These are phyloP conservation scores for Ranitomeya variabilis DNA, from an alignment of 2,113 vertebrate species.

Conservation along the genomic window DNA sequence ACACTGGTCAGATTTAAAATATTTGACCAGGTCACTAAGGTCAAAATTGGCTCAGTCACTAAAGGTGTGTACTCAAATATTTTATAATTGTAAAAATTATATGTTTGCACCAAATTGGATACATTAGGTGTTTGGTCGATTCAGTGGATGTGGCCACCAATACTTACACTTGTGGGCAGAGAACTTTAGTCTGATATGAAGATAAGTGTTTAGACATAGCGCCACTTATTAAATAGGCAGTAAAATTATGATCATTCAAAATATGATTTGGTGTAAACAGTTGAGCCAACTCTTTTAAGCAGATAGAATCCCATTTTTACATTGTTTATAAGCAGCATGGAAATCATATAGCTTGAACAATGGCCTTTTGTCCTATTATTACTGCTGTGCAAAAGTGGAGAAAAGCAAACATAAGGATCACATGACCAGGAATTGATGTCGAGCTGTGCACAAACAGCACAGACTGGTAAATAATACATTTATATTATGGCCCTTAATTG, in stretches of 20 bases:
- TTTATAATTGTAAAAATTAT: too few species aligned
- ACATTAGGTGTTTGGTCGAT: too few species aligned
- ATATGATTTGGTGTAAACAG: neutral
- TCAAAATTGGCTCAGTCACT: too few species aligned
- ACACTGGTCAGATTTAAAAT: too few species aligned
- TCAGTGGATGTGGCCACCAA: too few species aligned
- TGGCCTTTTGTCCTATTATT: slow-evolving; percentile 1
- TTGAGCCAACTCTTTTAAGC: neutral
- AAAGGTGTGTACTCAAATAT: too few species aligned
- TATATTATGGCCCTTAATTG: slow-evolving; percentile 29
- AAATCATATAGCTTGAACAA: slow-evolving; percentile 27
- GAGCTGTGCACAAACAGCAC: slow-evolving; percentile 1
- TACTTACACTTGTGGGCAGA: too few species aligned
- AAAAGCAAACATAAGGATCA: slow-evolving; percentile 18
- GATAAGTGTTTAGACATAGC: neutral
- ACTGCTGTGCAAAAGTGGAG: neutral
- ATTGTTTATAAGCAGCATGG: neutral
- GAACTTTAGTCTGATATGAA: too few species aligned
- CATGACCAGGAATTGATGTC: neutral
- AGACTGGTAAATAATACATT: slow-evolving; percentile 21
- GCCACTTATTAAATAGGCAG: neutral
- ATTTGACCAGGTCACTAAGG: too few species aligned
- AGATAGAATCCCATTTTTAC: neutral
- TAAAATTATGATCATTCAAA: neutral
- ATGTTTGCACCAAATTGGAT: too few species aligned